Base-by-base conservation (phyloP, 1,140 invertebrate genomes). In the Notospermus geniculatus region DNA sequence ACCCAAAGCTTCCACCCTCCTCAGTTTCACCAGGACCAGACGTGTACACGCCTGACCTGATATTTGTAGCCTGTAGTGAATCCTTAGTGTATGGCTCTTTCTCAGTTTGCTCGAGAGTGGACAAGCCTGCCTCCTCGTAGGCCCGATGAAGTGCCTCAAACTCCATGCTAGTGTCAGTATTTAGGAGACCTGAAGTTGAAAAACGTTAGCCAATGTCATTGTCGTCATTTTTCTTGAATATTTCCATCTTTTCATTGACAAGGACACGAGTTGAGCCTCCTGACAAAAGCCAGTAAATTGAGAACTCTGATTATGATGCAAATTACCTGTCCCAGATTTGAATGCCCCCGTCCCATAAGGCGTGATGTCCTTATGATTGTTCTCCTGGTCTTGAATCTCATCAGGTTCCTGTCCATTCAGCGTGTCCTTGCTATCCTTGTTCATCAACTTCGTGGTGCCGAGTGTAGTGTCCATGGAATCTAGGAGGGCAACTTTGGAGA, bases 121-220 rank as follows among this genome's bases (percentile, higher is more conserved):
- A 75, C 23, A 72, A 54, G 1, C 71, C 73, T 11, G 71, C 71
- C 55, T 73, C 71, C 54, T 67, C 60, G 17, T 76, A 63, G 0
- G 73, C 77, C 54, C 71, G 67, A 29, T 78, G 77, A 4, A 77
- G 62, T 1, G 69, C 77, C 54, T 76, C 74, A n/a, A 78, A 77
- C 57, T 79, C 77, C 63, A 68, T 63, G 54, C 74, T 78, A 1
- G 77, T 79, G 62, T 76, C 75, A 9, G 75, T 79, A 32, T 75
- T 72, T 63, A 75, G 69, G 25, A 69, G 56, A 28, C 68, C 75
- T 77, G 46, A 23, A 19, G 67, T 15, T 65, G 22, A 23, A 45
- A 27, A n/a, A n/a, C n/a, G n/a, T n/a, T n/a, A n/a, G n/a, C n/a
- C n/a, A n/a, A n/a, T n/a, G n/a, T n/a, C n/a, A n/a, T n/a, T n/a